These are phyloP conservation scores for Marasmarcha lunaedactyla DNA, from an alignment of 2,888 invertebrate species.

Conservation along the genomic window DNA sequence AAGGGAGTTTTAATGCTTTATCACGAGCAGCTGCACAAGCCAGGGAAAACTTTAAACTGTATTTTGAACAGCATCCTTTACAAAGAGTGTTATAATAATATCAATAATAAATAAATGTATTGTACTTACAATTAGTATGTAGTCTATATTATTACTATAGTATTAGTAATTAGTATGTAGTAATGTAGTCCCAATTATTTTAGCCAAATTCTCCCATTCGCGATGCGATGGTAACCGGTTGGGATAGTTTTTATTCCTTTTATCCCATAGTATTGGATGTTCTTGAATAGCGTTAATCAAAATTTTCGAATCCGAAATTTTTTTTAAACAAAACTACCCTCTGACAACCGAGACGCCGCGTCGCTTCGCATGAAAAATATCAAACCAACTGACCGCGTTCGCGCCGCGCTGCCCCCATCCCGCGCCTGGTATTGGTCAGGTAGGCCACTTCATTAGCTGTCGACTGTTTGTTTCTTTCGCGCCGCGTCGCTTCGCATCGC, in stretches of 20 bases:
- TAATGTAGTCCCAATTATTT: conserved; percentile 13
- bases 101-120: conserved; percentile 2
- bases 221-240: conserved; percentile 13
- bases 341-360: no score
- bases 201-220: conserved; percentile 12
- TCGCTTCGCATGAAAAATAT: no score
- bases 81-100: conserved; percentile 9
- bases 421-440: no score
- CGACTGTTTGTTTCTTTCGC: no score
- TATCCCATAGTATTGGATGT: conserved; percentile 5
- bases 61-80: conserved; percentile 10
- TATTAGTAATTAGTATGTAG: no score
- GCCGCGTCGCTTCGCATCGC: no score
- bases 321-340: no score
- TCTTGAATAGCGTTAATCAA: conserved; percentile 3
- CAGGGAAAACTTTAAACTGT: conserved; percentile 15
- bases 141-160: no score
- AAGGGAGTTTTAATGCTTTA: conserved; percentile 15
- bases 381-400: no score
- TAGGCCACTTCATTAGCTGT: no score
- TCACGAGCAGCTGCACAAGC: conserved; percentile 16
- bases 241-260: conserved; percentile 13
- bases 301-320: neutral
- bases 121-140: no score
- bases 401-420: no score